Conservation (phyloP, 2,797 vertebrate species). For the Hoplostethus atlanticus region DNA sequence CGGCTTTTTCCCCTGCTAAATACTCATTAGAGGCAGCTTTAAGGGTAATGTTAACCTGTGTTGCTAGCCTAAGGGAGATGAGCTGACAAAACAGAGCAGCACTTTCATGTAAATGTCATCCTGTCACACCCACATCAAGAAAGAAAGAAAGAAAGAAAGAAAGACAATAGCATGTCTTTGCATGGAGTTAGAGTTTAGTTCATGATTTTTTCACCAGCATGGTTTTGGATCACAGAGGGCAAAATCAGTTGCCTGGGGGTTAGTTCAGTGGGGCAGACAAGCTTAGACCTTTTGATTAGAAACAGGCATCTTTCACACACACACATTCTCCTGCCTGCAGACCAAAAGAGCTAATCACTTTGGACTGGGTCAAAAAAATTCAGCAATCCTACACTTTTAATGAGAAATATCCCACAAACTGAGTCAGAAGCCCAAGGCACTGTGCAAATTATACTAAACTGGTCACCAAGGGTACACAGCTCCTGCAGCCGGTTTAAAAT, state of each 20-base stretch:
- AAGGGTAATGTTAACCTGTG: constrained; percentile 75
- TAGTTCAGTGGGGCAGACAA: constrained; percentile 49
- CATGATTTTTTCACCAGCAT: constrained; percentile 64
- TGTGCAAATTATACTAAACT: background rate
- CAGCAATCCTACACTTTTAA: background rate
- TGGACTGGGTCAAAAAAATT: constrained; percentile 11
- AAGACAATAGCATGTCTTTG: no score
- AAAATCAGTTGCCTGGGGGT: constrained; percentile 31
- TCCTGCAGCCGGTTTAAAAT: constrained; percentile 6
- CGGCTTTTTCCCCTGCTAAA: constrained; percentile 75
- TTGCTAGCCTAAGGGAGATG: constrained; percentile 71
- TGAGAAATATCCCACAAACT: constrained; percentile 7
- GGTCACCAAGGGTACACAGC: background rate
- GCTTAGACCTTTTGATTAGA: constrained; percentile 60
- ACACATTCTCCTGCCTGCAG: constrained; percentile 10
- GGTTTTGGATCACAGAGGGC: constrained; percentile 53
- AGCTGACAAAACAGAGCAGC: constrained; percentile 72
- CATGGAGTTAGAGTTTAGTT: constrained; percentile 22
- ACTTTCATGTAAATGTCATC: constrained; percentile 44
- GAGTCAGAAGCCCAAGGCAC: background rate
- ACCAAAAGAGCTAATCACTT: constrained; percentile 32
- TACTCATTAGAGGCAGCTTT: constrained; percentile 81
- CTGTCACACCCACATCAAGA: constrained; percentile 33
- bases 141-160: no score
- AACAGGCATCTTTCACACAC: constrained; percentile 16